These are phyloP conservation scores for Ormia ochracea DNA, from an alignment of 2,888 invertebrate genomes.

Conservation along the genomic window DNA sequence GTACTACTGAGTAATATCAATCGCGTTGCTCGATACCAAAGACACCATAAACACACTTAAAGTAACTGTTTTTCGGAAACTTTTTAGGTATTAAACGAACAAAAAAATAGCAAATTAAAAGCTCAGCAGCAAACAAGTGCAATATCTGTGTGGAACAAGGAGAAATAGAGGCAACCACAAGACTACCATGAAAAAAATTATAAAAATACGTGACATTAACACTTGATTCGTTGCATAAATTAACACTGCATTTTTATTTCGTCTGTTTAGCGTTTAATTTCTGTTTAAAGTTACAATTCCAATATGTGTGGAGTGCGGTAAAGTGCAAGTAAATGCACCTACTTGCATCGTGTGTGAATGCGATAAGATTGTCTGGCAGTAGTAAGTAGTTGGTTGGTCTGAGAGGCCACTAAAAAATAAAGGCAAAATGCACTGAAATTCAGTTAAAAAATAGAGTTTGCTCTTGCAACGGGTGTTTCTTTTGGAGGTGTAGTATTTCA, in stretches of 20 bases:
- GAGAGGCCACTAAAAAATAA: background rate
- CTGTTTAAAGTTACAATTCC: slow-evolving; percentile 45
- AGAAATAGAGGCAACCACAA: slow-evolving; percentile 16
- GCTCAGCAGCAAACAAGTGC: slow-evolving; percentile 34
- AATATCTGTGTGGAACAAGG: background rate
- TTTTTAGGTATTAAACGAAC: slow-evolving; percentile 7
- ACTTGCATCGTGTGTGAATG: background rate
- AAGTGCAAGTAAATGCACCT: background rate
- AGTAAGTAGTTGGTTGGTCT: background rate
- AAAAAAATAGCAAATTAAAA: background rate
- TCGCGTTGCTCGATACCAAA: slow-evolving; percentile 6
- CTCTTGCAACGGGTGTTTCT: background rate
- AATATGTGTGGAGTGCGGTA: background rate
- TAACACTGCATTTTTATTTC: slow-evolving; percentile 57
- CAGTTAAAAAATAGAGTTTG: background rate
- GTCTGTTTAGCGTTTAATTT: slow-evolving; percentile 45
- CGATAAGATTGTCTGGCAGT: background rate
- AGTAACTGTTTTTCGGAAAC: slow-evolving; percentile 33
- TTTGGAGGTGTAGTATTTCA: too few relatives aligned
- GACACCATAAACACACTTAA: background rate
- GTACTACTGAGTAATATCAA: slow-evolving; percentile 6
- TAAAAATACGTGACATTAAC: slow-evolving; percentile 60
- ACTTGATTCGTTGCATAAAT: slow-evolving; percentile 63
- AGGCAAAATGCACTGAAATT: background rate
- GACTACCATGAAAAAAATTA: background rate